Percentiles rank a stretch among this genome's conserved stretches.
Evolutionary conservation across 2,797 vertebrate genomes (phyloP).

Genomic region (Hoplostethus atlanticus): DNA sequence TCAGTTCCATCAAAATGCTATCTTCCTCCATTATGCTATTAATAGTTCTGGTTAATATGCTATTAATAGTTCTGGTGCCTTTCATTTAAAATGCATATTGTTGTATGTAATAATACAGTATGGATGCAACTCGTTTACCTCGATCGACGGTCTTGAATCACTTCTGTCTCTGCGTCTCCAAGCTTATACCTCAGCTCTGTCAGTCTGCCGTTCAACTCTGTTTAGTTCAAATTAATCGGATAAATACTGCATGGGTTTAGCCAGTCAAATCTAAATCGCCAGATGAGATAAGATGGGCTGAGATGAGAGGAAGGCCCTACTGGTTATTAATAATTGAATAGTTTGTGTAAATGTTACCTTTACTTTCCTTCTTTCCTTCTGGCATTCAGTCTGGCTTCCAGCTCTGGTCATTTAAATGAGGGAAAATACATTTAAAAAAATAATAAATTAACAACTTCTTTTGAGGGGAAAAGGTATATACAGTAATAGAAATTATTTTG

Average conservation of each 20-base stretch:
- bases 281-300: conserved; percentile 20
- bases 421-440: too few relatives aligned
- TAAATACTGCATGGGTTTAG: conserved; percentile 42
- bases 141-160: conserved; percentile 30
- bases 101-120: neutral
- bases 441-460: too few relatives aligned
- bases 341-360: conserved; percentile 31
- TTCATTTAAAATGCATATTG: too few relatives aligned
- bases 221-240: conserved; percentile 20
- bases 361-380: conserved; percentile 33
- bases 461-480: too few relatives aligned
- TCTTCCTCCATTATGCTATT: neutral
- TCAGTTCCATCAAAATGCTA: neutral
- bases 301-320: conserved; percentile 25
- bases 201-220: conserved; percentile 9
- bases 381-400: conserved; percentile 35
- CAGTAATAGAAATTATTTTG: too few relatives aligned
- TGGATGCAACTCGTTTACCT: conserved; percentile 12
- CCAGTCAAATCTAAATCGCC: conserved; percentile 28
- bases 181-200: conserved; percentile 17
- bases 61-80: too few relatives aligned
- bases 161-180: neutral
- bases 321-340: conserved; percentile 32
- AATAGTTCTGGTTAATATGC: too few relatives aligned
- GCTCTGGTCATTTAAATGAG: conserved; percentile 12